Conservation (phyloP, 2,888 invertebrate species). For the Drosophila putrida region DNA sequence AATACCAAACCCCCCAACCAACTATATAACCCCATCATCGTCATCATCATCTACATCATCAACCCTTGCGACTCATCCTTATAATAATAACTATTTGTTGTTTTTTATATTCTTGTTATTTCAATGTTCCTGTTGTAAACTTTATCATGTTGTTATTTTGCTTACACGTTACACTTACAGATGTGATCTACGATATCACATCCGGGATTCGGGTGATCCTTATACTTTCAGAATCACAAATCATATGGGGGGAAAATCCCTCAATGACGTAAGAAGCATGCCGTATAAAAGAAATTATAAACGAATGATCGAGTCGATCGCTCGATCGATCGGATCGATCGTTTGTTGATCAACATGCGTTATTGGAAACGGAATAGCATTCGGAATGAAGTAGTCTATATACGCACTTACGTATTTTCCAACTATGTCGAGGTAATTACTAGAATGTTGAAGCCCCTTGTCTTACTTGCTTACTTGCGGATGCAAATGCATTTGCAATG, state of each 20-base stretch:
- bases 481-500: slow-evolving; percentile 34
- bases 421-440: slow-evolving; percentile 30
- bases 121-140: slow-evolving; percentile 13
- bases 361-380: slow-evolving; percentile 45
- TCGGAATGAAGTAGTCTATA: slow-evolving; percentile 23
- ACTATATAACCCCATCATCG: background rate
- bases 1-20: background rate
- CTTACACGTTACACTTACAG: slow-evolving; percentile 3
- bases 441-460: slow-evolving; percentile 1
- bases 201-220: background rate
- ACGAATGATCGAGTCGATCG: slow-evolving; percentile 12
- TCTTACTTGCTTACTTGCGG: background rate
- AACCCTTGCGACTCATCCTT: slow-evolving; percentile 34
- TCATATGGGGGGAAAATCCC: background rate
- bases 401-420: slow-evolving; percentile 17
- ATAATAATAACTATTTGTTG: slow-evolving; percentile 16
- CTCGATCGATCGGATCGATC: slow-evolving; percentile 5
- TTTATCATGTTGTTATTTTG: slow-evolving; percentile 40
- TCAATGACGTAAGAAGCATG: slow-evolving; percentile 13
- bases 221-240: background rate
- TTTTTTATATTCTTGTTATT: background rate
- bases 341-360: slow-evolving; percentile 26
- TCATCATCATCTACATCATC: background rate
- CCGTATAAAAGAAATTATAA: background rate
- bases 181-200: slow-evolving; percentile 6